Base-by-base conservation (phyloP, 2,888 invertebrate species). In the Zele albiditarsus region DNA sequence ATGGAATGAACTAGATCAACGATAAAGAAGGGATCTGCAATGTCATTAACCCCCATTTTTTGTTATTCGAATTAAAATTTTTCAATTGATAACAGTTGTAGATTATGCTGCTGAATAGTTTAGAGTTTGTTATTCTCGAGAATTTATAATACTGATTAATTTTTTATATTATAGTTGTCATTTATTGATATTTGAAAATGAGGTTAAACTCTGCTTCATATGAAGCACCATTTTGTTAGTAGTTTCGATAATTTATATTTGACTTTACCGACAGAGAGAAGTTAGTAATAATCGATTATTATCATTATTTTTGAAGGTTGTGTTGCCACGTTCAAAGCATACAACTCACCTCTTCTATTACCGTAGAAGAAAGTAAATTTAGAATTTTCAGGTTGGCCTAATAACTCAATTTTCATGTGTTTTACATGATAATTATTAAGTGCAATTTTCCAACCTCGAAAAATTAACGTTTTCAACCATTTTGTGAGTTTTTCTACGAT, bases 331-430 rank as follows among this genome's bases (percentile, higher is more conserved):
- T 76, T 73, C 73, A 76, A 71, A 70, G 65, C 63, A 73, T 77
- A 77, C 78, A 77, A 78, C 77, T 78, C 78, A 77, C 73, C 74
- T 73, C 73, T 75, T 76, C 65, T 67, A 42, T 42, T 20, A 71
- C 53, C 62, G 25, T 49, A 28, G 42, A 60, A 68, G 38, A 49
- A 49, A 63, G 67, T 73, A 66, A 58, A 65, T 63, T 62, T 58
- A 33, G 63, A n/a, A 57, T 71, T 72, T 71, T 74, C 38, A 63
- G 38, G 27, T 71, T 75, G 77, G 77, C 65, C 77, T 69, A 70
- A 78, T 77, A 75, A 77, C 71, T 38, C 38, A 12, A 75, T 68
- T 66, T 77, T 77, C 73, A 71, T 46, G 75, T 68, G 73, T 65
- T 27, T 20, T 8, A 53, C 53, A 23, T 53, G 20, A 53, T 12